Base-by-base conservation (phyloP, 2,113 vertebrate species). In the Pelobates fuscus region DNA sequence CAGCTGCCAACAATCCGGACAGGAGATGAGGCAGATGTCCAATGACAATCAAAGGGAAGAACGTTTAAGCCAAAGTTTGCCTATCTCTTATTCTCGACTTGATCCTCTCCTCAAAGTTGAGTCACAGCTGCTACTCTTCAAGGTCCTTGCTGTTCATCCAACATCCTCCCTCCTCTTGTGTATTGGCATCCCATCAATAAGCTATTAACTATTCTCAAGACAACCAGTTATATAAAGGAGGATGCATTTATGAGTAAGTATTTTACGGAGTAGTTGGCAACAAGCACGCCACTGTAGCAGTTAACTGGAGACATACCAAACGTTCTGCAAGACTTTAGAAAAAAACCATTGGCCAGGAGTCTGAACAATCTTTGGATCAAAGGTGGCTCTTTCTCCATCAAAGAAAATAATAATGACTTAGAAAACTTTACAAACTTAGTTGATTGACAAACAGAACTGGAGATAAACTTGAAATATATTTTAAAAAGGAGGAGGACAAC, bases 1-100 rank as follows among this genome's bases (percentile, higher is more conserved):
- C 96, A 98, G 95, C 95, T 97, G 96, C 94, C 94, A 91, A 90
- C 93, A 97, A 95, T 97, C 95, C 94, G 96, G 93, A 94, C 91
- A 89, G 93, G 93, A 94, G 94, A 93, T 91, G 92, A 94, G 94
- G 94, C 95, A 97, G 94, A 97, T 98, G 95, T 95, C 95, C 95
- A 96, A 96, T 91, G 92, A 92, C 93, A 96, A 96, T 97, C 95
- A 97, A 97, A 97, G 94, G 93, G 93, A 90, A 91, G 91, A 92
- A 94, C 93, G 92, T 95, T 94, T 95, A 95, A 95, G 93, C 92
- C 92, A 91, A 91, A 91, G 90, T 95, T 97, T 95, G 95, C 95
- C 94, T 94, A 93, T 94, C 94, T 96, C 94, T 93, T 94, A 93
- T 93, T 92, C 91, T 90, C 89, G 78, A 89, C 90, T 93, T 94